A percentile compares a stretch with the other conserved stretches of the same genome.
Conservation (phyloP, 64 coral and sea anemone genomes). For the Acropora tenuis region DNA sequence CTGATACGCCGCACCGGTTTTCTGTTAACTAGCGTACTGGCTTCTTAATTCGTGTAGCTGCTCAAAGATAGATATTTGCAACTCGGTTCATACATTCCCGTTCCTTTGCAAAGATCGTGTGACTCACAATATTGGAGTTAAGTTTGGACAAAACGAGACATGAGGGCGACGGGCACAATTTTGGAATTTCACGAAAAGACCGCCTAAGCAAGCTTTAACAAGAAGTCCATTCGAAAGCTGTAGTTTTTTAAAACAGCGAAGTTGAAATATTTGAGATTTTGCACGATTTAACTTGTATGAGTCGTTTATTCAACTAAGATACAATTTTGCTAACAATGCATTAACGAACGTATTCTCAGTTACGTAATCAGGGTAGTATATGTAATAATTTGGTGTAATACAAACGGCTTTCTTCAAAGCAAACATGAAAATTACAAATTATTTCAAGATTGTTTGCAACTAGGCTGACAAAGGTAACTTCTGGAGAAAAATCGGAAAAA, state of each 20-base stretch:
- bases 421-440: not conserved
- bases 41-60: not conserved
- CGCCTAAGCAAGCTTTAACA: not conserved
- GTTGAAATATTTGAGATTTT: not conserved
- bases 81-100: not conserved
- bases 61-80: not conserved
- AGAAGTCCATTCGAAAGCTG: not conserved
- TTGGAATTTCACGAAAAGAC: too few species aligned
- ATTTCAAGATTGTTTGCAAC: not conserved
- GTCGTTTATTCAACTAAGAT: too few species aligned
- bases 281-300: not conserved
- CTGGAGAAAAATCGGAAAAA: not conserved
- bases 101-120: not conserved
- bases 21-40: not conserved
- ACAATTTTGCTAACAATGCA: not conserved
- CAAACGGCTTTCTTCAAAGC: not conserved
- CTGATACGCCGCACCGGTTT: too few species aligned
- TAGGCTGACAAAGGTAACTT: not conserved
- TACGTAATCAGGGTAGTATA: not conserved
- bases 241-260: not conserved
- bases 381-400: not conserved
- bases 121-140: not conserved
- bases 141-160: not conserved
- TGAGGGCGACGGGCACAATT: not conserved
- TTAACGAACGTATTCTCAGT: not conserved